A percentile compares a stretch with the other conserved stretches of the same genome.
These are phyloP conservation scores for Eurois occulta DNA, from an alignment of 2,888 invertebrate species.

Conservation along the genomic window DNA sequence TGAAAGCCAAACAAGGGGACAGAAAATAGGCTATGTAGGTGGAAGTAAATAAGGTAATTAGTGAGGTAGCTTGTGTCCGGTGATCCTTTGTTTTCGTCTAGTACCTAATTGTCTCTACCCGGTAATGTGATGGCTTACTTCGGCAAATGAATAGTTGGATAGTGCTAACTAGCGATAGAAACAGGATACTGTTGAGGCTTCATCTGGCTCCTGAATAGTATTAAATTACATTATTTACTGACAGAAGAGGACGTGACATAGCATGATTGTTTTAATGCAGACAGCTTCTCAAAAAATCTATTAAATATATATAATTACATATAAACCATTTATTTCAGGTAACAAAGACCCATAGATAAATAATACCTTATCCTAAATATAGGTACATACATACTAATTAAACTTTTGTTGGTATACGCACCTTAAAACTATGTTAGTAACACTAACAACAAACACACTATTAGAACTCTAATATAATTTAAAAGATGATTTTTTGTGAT, in stretches of 20 bases:
- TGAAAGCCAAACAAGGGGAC: slow-evolving; percentile 75
- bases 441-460: no score
- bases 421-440: no score
- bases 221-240: slow-evolving; percentile 20
- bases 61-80: slow-evolving; percentile 60
- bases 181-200: slow-evolving; percentile 28
- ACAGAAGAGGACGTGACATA: not conserved
- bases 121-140: slow-evolving; percentile 55
- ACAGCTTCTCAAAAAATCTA: not conserved
- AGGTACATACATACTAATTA: no score
- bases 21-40: slow-evolving; percentile 70
- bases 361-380: no score
- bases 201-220: slow-evolving; percentile 7
- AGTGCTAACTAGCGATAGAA: slow-evolving; percentile 32
- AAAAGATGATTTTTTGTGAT: not conserved
- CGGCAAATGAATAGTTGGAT: slow-evolving; percentile 46
- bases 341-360: no score
- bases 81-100: slow-evolving; percentile 58
- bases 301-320: no score
- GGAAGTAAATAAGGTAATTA: slow-evolving; percentile 78
- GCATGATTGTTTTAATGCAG: not conserved
- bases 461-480: no score
- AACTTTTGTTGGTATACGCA: no score
- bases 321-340: no score
- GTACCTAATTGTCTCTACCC: slow-evolving; percentile 52